Base-by-base conservation (phyloP, 2,113 vertebrate genomes). In the Scolopax mira region DNA sequence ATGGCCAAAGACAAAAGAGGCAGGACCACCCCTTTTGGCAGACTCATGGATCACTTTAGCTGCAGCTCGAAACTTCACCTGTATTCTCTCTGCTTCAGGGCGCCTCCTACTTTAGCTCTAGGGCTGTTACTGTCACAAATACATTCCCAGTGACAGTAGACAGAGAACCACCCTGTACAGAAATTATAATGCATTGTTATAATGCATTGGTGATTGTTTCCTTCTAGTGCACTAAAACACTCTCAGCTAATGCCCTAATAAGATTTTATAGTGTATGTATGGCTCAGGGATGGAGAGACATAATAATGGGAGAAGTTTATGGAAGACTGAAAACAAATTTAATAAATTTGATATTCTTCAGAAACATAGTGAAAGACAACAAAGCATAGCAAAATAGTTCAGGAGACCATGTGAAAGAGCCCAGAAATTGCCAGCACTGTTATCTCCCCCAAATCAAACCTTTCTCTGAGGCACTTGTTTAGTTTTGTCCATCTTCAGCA, bases 211-310 rank as follows among this genome's bases (percentile, higher is more conserved):
- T 88, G 74, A 83, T 57, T 70, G 58, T 88, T 96, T 95, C 85
- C 83, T 86, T 88, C 64, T 93, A 90, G 93, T 90, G 67, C 75
- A 86, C 64, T 93, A 70, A 92, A 93, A 70, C 42, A 33, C 77
- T 89, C 75, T 88, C 85, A 86, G 72, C 72, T 92, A 92, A 90
- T 92, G 52, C 31, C 22, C 52, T 95, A 89, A 89, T 91, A 71
- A 91, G 93, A 87, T 96, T 94, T 93, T 85, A 30, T 60, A 80
- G 66, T 64, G 22, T 80, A 88, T 19, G n/a, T 75, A 83, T 94
- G 61, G 65, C 84, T 91, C 48, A 46, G 74, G 33, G 77, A 78
- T 81, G 30, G 51, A 69, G 46, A 87, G 33, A 41, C 6, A 57
- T 55, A 60, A 79, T 91, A 71, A 79, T 25, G 10, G 48, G 14